Conservation (phyloP, 2,888 invertebrate genomes). For the Apotomis betuletana region DNA sequence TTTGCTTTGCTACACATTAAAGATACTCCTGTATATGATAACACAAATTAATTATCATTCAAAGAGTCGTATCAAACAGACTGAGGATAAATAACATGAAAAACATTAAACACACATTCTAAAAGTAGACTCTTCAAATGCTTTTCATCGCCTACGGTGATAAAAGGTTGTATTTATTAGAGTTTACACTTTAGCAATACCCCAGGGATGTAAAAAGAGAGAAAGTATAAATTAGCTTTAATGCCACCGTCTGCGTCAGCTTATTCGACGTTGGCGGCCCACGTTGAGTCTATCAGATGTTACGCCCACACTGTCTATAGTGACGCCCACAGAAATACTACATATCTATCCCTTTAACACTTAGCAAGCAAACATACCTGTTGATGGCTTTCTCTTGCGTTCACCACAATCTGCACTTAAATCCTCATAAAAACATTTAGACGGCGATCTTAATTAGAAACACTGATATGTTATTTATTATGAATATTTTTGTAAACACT, state of each 20-base stretch:
- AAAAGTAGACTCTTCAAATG: no score
- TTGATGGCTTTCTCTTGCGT: slow-evolving; percentile 58
- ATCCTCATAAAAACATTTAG: slow-evolving; percentile 1
- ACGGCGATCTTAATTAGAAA: background rate
- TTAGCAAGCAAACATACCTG: slow-evolving; percentile 68
- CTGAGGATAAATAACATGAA: no score
- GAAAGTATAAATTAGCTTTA: background rate
- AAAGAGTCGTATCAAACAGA: no score
- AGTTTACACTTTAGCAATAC: no score
- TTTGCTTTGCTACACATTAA: no score
- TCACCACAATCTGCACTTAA: slow-evolving; percentile 44
- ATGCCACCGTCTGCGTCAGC: background rate
- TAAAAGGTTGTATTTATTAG: no score
- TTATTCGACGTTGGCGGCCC: background rate
- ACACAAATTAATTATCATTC: no score
- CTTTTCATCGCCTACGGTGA: no score
- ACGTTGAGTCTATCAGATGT: slow-evolving; percentile 48
- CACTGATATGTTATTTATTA: slow-evolving; percentile 26
- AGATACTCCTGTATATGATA: no score
- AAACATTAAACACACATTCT: no score
- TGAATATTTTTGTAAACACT: background rate
- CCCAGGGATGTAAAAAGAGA: background rate
- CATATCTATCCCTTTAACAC: slow-evolving; percentile 49
- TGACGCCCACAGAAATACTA: slow-evolving; percentile 69
- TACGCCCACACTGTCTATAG: slow-evolving; percentile 75